These are phyloP conservation scores for Himalopsyche kuldschensis DNA, from an alignment of 2,888 invertebrate genomes.

Conservation along the genomic window DNA sequence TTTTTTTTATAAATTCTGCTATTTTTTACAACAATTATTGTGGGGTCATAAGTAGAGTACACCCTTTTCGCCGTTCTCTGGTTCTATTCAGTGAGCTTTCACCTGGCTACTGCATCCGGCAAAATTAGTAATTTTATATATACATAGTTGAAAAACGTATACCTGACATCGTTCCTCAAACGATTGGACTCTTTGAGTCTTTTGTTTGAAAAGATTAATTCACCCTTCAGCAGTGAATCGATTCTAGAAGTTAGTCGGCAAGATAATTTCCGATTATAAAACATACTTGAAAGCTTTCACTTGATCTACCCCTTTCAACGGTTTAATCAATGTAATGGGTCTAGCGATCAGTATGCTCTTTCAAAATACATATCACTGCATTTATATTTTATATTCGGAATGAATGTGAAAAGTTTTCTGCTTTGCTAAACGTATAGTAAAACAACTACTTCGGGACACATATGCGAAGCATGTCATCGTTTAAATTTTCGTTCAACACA, in stretches of 20 bases:
- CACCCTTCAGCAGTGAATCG: background rate
- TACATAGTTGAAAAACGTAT: too few relatives aligned
- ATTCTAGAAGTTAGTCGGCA: background rate
- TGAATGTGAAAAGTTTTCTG: background rate
- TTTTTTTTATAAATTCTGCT: too few relatives aligned
- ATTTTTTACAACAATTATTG: too few relatives aligned
- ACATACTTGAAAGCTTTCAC: background rate
- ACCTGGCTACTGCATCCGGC: too few relatives aligned
- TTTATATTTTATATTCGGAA: background rate
- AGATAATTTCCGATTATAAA: constrained; percentile 23
- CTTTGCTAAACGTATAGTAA: background rate
- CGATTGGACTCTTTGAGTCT: background rate
- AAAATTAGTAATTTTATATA: too few relatives aligned
- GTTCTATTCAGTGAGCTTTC: too few relatives aligned
- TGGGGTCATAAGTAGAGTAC: too few relatives aligned
- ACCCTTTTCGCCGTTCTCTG: too few relatives aligned
- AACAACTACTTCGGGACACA: too few relatives aligned
- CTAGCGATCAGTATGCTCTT: background rate
- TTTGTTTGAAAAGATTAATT: background rate
- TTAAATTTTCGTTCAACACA: too few relatives aligned
- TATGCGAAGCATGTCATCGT: too few relatives aligned
- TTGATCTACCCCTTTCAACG: background rate
- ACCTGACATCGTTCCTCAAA: too few relatives aligned
- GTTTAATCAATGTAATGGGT: constrained; percentile 2
- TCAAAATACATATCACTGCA: background rate